Percentiles rank a stretch among this genome's conserved stretches.
phyloP scores from a whole-genome alignment of 2,797 vertebrate species.

The Alectoris magna region DNA sequence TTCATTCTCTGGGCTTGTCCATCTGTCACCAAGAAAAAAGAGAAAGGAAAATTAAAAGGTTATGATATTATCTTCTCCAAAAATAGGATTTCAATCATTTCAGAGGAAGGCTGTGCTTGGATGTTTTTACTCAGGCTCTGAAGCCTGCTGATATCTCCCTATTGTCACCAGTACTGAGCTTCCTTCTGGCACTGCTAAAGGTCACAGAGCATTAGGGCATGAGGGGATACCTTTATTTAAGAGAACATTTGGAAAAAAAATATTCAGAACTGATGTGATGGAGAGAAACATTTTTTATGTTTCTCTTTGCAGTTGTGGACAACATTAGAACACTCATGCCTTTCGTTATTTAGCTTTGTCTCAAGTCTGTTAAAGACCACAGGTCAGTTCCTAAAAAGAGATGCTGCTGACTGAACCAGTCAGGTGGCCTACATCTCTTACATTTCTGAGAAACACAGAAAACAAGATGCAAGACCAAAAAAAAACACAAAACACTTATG shows the following conservation, averaged over 20 bases:
- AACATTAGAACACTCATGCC: background rate
- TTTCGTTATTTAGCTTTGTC: background rate
- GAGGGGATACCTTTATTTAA: background rate
- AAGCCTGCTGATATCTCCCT: constrained; percentile 3
- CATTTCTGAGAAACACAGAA: background rate
- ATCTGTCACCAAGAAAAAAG: constrained; percentile 22
- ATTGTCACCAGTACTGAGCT: background rate
- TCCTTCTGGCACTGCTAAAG: constrained; percentile 1
- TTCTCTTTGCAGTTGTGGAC: background rate
- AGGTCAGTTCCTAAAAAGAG: constrained; percentile 12
- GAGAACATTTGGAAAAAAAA: background rate
- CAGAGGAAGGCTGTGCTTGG: background rate
- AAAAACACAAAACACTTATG: background rate
- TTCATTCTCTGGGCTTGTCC: constrained; percentile 23
- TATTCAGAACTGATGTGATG: background rate
- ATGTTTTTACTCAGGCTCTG: constrained; percentile 8
- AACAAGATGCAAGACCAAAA: background rate
- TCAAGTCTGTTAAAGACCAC: constrained; percentile 15
- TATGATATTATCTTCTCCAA: constrained; percentile 39
- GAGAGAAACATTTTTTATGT: background rate
- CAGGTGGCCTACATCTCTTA: background rate
- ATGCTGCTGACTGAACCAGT: background rate
- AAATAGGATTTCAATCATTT: constrained; percentile 56
- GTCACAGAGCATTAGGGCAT: background rate
- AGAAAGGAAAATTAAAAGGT: constrained; percentile 59